phyloP scores from a whole-genome alignment of 2,888 invertebrate genomes.

The Andricus quercusramuli region DNA sequence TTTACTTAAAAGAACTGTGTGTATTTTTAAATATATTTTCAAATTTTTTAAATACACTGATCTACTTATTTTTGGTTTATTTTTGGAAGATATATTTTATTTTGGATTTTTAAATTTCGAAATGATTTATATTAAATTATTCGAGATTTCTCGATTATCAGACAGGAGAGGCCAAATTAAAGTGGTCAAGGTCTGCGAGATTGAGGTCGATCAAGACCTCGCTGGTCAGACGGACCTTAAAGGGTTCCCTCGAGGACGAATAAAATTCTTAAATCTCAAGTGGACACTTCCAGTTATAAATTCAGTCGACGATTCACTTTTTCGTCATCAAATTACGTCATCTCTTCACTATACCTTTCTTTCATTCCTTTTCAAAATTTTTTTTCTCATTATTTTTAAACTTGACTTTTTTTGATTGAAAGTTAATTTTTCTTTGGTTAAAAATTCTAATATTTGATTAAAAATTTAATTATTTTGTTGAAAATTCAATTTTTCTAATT shows the following conservation, averaged over 20 bases:
- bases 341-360: not conserved
- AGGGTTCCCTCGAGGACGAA: conserved; percentile 61
- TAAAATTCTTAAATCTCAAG: conserved; percentile 38
- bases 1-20: too few relatives aligned
- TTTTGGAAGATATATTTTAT: not conserved
- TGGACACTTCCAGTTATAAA: conserved; percentile 2
- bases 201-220: conserved; percentile 60
- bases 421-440: too few relatives aligned
- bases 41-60: not conserved
- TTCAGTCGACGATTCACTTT: conserved; percentile 17
- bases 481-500: too few relatives aligned
- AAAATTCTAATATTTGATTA: too few relatives aligned
- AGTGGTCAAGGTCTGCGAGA: conserved; percentile 70
- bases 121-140: not conserved
- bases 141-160: not conserved
- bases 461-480: too few relatives aligned
- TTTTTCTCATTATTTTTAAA: too few relatives aligned
- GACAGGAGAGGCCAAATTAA: conserved; percentile 48
- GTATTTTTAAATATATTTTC: too few relatives aligned
- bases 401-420: too few relatives aligned
- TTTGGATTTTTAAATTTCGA: not conserved
- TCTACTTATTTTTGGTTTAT: not conserved
- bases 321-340: conserved; percentile 38
- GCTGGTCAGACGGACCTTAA: conserved; percentile 60
- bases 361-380: not conserved